Base-by-base conservation (phyloP, 2,888 invertebrate species). In the Hymenopus coronatus region DNA sequence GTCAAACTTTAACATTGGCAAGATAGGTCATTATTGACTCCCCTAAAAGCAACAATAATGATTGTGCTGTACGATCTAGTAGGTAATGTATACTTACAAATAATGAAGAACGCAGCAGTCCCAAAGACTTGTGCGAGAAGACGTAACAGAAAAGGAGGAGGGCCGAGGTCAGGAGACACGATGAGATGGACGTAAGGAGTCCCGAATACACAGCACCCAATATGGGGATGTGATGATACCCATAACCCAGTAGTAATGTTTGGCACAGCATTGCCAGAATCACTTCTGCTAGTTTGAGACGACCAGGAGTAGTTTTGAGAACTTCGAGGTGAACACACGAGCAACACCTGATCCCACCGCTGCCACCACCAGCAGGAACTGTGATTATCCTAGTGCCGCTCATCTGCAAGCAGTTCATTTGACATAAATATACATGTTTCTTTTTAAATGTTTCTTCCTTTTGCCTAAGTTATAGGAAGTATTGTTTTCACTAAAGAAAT, bases 131-230 rank as follows among this genome's bases (percentile, higher is more conserved):
- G 86, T 96, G 95, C 0, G 98, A 98, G 89, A 97, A 94, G 30
- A 97, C 94, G 93, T 98, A 98, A 92, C 97, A 97, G 30, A 96
- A 93, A 89, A 97, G 94, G 83, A 98, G 94, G 1, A 98, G 94
- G 2, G 95, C 94, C 0, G 97, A 96, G 81, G 97, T 97, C 91
- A 97, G 95, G 87, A 97, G 95, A 91, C 97, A 97, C 90, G 97
- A 97, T 0, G 97, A 96, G 0, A 96, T 96, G 0, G 97, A 97
- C 15, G 97, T 97, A 90, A 98, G 93, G 92, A 97, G 97, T 82
- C 97, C 96, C 91, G 97, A 96, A 93, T 97, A 96, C 3, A 97
- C 96, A 3, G 96, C 95, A 12, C 98, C 98, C 92, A 98, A 96
- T 27, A 95, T 95, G 90, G 95, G 94, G 0, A 97, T 96, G 91